A percentile compares a stretch with the other conserved stretches of the same genome.
Conservation (phyloP, 2,797 vertebrate species). For the Luscinia luscinia region DNA sequence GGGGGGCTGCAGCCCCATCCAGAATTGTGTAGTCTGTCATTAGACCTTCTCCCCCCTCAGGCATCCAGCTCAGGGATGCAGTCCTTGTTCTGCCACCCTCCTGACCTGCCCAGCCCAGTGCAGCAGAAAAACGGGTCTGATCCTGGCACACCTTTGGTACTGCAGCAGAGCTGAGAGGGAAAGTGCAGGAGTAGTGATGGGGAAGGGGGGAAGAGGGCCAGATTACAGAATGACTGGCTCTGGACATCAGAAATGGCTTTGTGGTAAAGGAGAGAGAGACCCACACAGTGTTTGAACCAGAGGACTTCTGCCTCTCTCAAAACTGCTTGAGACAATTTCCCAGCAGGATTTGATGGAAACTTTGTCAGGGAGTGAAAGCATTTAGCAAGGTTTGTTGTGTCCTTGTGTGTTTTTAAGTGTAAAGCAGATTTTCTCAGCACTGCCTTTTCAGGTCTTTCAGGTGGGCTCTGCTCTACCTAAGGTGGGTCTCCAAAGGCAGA, state of each 20-base stretch:
- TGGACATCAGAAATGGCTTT: not conserved
- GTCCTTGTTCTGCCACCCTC: not conserved
- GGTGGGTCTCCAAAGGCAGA: not conserved
- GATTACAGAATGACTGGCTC: fast-evolving
- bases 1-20: not conserved
- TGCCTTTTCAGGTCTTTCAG: not conserved
- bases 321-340: not conserved
- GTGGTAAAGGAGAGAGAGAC: not conserved
- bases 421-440: not conserved
- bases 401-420: not conserved
- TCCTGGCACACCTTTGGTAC: not conserved
- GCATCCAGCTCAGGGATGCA: not conserved
- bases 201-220: not conserved
- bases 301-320: not conserved
- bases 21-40: not conserved
- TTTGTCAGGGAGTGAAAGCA: not conserved
- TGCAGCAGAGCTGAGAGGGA: not conserved
- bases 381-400: not conserved
- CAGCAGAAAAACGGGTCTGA: not conserved
- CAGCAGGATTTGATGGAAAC: not conserved
- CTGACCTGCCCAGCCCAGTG: not conserved
- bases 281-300: fast-evolving
- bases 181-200: no score
- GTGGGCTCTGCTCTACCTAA: not conserved
- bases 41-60: not conserved